Percentiles rank a stretch among this genome's conserved stretches.
Conservation (phyloP, 92 coral and sea anemone genomes). For the Palythoa heliodiscus region DNA sequence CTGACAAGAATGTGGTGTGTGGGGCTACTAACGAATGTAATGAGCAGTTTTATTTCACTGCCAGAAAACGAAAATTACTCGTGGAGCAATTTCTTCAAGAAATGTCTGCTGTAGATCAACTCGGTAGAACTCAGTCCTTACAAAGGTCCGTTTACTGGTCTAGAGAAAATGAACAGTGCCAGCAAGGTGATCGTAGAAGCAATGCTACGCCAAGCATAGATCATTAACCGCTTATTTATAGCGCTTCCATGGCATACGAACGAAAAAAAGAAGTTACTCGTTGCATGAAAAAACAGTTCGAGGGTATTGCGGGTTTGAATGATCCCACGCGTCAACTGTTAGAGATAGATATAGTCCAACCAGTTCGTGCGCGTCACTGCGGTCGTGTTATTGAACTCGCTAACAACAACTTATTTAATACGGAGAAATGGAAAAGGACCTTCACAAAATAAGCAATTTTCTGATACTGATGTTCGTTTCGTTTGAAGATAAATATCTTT, state of each 20-base stretch:
- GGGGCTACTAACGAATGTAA: background rate
- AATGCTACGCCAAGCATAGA: too few species aligned
- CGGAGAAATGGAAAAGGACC: too few species aligned
- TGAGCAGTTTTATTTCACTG: background rate
- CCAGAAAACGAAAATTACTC: background rate
- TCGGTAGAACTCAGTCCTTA: background rate
- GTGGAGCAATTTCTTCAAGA: background rate
- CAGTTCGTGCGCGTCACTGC: background rate
- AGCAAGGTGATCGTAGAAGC: too few species aligned
- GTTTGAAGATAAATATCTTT: too few species aligned
- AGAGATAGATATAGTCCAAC: background rate
- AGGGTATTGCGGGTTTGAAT: background rate
- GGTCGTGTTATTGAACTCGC: too few species aligned
- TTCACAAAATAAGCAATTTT: too few species aligned
- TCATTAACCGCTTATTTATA: too few species aligned
- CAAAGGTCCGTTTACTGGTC: too few species aligned
- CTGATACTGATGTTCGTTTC: too few species aligned
- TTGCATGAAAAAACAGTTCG: background rate
- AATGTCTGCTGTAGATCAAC: background rate
- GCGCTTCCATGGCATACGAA: too few species aligned
- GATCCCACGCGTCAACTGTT: background rate
- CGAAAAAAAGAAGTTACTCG: background rate
- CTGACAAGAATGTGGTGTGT: background rate
- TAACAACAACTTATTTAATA: too few species aligned
- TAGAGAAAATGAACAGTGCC: too few species aligned